Conservation (phyloP, 1,140 invertebrate genomes). For the Sinonovacula constricta region DNA sequence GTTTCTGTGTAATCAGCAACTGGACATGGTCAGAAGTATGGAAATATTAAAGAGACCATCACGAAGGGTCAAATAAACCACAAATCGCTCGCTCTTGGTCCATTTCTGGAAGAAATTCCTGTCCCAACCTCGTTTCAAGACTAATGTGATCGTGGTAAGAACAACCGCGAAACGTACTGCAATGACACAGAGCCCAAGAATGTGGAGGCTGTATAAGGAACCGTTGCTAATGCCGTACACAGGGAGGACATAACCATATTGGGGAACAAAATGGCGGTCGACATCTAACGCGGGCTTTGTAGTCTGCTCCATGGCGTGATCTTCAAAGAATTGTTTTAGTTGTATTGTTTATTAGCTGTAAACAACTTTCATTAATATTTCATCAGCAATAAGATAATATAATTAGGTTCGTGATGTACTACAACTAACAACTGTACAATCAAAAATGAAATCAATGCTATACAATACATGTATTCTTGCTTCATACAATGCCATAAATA, state of each 20-base stretch:
- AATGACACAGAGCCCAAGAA: conserved; percentile 30
- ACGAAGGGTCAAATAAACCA: neutral
- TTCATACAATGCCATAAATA: too few relatives aligned
- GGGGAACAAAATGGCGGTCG: too few relatives aligned
- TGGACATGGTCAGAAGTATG: neutral
- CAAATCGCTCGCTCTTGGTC: neutral
- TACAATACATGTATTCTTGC: too few relatives aligned
- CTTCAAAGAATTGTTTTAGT: too few relatives aligned
- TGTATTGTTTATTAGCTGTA: too few relatives aligned
- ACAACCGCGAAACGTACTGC: conserved; percentile 22
- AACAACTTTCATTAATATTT: too few relatives aligned
- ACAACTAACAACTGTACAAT: too few relatives aligned
- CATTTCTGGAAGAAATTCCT: conserved; percentile 18
- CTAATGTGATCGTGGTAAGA: conserved; percentile 6
- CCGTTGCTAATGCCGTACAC: conserved; percentile 35
- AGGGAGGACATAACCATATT: conserved; percentile 33
- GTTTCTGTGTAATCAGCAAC: neutral
- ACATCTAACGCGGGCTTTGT: too few relatives aligned
- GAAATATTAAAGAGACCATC: neutral
- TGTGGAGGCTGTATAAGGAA: conserved; percentile 30
- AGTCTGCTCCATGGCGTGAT: too few relatives aligned
- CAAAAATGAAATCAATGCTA: too few relatives aligned
- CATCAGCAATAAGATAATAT: too few relatives aligned
- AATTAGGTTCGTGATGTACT: too few relatives aligned
- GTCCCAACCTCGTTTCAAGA: conserved; percentile 13